Base-by-base conservation (phyloP, 2,113 vertebrate species). In the Vidua chalybeata region DNA sequence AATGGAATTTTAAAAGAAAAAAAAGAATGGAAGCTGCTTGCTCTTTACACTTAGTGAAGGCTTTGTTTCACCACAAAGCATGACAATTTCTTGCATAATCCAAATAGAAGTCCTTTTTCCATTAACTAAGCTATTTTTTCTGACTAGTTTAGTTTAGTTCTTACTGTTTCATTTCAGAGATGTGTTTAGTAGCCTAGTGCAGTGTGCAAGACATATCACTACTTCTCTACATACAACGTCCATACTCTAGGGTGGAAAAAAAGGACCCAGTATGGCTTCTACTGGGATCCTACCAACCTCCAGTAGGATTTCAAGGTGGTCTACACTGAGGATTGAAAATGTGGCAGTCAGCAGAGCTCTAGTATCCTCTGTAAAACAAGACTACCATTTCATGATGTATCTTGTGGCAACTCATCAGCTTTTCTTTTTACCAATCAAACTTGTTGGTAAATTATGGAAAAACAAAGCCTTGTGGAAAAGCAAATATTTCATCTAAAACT, bases 151-250 rank as follows among this genome's bases (percentile, higher is more conserved):
- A 23, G 28, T 85, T 96, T 45, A 66, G 83, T 95, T 83, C 43
- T 58, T 67, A 48, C 17, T 49, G 46, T 14, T 11, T 91, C 49
- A 80, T 94, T 97, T 93, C 37, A 87, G 56, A 92, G 41, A 41
- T 41, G 17, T 41, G 22, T 93, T 21, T 30, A 80, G 52, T 61
- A 91, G 80, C 27, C 55, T 67, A 51, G 48, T 68, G 77, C 26
- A 35, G 33, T 31, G 49, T 78, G 9, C 20, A 54, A n/a, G 55
- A 30, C 49, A 12, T 30, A 51, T 89, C n/a, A 54, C 16, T 64
- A 11, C 18, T 54, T 48, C 15, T 87, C 35, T 79, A 72, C 21
- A 48, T 3, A 33, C 19, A 13, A 33, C 11, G 15, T 81, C 6
- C 31, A 67, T 3, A 35, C 6, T 31, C n/a, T 12, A 39, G 31